Percentiles rank a stretch among this genome's conserved stretches.
Evolutionary conservation across 2,888 invertebrate genomes (phyloP).

Genomic region (Gisinianus flammeolus): DNA sequence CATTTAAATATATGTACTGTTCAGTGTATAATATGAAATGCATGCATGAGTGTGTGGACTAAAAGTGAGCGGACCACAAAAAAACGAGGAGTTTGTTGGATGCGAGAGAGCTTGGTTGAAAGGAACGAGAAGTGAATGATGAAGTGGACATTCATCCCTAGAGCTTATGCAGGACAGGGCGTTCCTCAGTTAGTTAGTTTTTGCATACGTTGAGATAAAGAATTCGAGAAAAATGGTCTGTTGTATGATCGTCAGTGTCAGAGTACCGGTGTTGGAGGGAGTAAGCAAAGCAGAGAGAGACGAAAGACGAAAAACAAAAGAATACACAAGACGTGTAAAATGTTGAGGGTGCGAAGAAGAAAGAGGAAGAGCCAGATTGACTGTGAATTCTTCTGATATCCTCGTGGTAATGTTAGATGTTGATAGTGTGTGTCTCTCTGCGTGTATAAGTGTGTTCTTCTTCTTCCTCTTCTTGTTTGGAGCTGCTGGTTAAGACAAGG

Average conservation of each 20-base stretch:
- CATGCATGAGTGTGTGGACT: no score
- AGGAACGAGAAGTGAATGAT: conserved; percentile 17
- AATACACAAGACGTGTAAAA: background rate
- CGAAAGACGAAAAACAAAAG: background rate
- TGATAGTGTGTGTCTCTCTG: background rate
- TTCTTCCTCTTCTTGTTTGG: background rate
- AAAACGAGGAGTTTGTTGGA: no score
- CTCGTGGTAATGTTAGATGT: background rate
- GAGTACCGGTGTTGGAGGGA: background rate
- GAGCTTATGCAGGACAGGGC: conserved; percentile 13
- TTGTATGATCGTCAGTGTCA: conserved; percentile 24
- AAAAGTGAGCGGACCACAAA: no score
- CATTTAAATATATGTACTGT: no score
- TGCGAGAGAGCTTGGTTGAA: no score
- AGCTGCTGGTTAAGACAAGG: conserved; percentile 1
- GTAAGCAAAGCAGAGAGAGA: background rate
- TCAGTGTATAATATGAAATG: no score
- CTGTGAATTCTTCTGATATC: background rate
- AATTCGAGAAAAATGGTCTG: conserved; percentile 8
- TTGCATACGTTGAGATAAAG: conserved; percentile 20
- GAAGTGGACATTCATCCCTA: conserved; percentile 4
- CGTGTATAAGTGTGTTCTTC: no score
- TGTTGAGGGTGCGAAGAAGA: background rate
- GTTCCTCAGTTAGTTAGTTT: background rate
- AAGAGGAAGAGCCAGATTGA: background rate